Percentiles rank a stretch among this genome's conserved stretches.
Conservation (phyloP, 2,888 invertebrate genomes). For the Petrophora chlorosata region DNA sequence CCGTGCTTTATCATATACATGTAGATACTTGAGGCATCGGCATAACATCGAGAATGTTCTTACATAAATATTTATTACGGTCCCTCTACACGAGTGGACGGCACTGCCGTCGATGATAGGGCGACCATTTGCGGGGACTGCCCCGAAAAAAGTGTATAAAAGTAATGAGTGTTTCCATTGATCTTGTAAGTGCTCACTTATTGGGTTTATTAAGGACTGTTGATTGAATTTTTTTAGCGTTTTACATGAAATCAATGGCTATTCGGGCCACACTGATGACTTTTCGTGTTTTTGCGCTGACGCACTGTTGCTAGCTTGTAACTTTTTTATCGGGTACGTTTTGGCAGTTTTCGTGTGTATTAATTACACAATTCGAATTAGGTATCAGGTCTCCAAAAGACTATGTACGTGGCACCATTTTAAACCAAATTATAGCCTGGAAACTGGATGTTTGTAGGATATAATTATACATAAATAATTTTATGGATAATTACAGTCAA, state of each 20-base stretch:
- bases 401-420: too few relatives aligned
- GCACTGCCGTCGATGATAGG: constrained; percentile 40
- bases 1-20: constrained; percentile 32
- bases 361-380: too few relatives aligned
- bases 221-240: constrained; percentile 19
- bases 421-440: too few relatives aligned
- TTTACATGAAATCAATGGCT: background rate
- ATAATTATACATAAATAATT: too few relatives aligned
- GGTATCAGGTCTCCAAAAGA: too few relatives aligned
- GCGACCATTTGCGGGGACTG: constrained; percentile 29
- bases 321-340: too few relatives aligned
- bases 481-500: too few relatives aligned
- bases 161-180: constrained; percentile 11
- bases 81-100: constrained; percentile 55
- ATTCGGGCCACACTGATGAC: too few relatives aligned
- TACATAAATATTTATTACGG: constrained; percentile 74
- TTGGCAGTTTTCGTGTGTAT: too few relatives aligned
- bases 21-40: constrained; percentile 40
- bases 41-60: constrained; percentile 54
- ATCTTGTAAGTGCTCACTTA: constrained; percentile 18
- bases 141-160: constrained; percentile 5
- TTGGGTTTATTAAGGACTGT: constrained; percentile 23
- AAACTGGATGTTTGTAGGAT: too few relatives aligned
- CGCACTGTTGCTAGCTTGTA: too few relatives aligned
- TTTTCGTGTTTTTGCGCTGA: too few relatives aligned